Conservation (phyloP, 2,113 vertebrate genomes). For the Carollia perspicillata region DNA sequence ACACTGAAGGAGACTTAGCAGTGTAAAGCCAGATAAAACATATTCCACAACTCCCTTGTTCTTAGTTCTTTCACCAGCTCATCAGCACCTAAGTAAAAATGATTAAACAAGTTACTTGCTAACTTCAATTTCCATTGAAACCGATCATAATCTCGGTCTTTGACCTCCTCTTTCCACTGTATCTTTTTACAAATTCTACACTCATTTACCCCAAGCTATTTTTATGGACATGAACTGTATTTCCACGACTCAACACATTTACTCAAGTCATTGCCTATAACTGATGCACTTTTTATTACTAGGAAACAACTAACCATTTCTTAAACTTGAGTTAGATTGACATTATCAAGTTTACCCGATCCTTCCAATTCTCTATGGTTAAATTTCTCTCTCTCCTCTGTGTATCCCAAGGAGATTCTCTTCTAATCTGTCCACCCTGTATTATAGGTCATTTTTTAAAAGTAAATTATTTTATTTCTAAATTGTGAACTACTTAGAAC, state of each 20-base stretch:
- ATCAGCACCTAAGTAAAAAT: not conserved
- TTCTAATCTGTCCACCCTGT: not conserved
- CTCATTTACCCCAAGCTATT: not conserved
- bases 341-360: not conserved
- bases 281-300: not conserved
- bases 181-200: not conserved
- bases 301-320: not conserved
- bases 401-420: not conserved
- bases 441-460: not conserved
- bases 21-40: not conserved
- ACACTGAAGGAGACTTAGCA: not conserved
- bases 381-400: not conserved
- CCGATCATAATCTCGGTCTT: not conserved
- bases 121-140: not conserved
- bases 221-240: not conserved
- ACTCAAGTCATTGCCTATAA: not conserved
- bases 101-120: not conserved
- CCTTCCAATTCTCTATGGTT: not conserved
- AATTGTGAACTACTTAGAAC: not conserved
- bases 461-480: not conserved
- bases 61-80: not conserved
- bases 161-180: not conserved
- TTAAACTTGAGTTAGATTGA: not conserved
- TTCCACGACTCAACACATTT: not conserved
- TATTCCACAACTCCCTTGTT: not conserved